A percentile compares a stretch with the other conserved stretches of the same genome.
phyloP scores from a whole-genome alignment of 2,797 vertebrate genomes.

The Myotis planiceps region DNA sequence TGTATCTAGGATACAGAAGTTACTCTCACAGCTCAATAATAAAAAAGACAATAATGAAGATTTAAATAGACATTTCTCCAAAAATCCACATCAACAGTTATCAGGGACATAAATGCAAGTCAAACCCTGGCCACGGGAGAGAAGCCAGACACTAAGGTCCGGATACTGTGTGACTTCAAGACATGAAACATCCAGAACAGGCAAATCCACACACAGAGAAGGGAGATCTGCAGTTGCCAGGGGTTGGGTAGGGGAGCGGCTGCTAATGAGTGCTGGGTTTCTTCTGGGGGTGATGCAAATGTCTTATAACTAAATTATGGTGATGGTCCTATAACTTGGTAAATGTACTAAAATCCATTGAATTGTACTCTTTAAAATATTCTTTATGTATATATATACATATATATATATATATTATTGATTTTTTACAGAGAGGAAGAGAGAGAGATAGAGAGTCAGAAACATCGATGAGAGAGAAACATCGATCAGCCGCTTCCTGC shows the following conservation, averaged over 20 bases:
- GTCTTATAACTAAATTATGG: neutral
- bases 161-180: accelerated
- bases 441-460: too few species aligned
- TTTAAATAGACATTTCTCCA: neutral
- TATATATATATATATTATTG: too few species aligned
- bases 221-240: accelerated
- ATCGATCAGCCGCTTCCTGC: too few species aligned
- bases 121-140: accelerated
- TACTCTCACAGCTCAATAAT: neutral
- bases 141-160: neutral
- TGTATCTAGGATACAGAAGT: neutral
- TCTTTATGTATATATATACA: too few species aligned
- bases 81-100: neutral
- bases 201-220: neutral
- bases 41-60: neutral
- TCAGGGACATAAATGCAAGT: too few species aligned
- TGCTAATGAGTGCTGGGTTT: neutral
- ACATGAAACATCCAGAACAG: accelerated
- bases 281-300: neutral
- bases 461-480: too few species aligned
- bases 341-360: neutral
- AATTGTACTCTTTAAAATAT: neutral
- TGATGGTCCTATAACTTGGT: too few species aligned
- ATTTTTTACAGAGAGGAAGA: too few species aligned
- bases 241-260: neutral